These are phyloP conservation scores for Lasioglossum calceatum DNA, from an alignment of 2,888 invertebrate genomes.

Conservation along the genomic window DNA sequence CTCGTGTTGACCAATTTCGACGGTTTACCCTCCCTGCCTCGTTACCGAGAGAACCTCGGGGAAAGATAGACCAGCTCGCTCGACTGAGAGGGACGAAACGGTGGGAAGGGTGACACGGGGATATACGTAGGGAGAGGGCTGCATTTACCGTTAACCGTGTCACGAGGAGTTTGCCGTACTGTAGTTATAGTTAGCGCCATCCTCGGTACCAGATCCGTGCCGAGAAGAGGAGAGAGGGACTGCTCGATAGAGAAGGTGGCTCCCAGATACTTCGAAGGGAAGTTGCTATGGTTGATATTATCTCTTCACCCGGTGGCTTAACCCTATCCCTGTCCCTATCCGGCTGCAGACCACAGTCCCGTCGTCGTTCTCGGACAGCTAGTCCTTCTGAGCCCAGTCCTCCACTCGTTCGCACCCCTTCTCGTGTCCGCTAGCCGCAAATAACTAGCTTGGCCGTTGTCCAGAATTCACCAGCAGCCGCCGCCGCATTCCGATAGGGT, in stretches of 20 bases:
- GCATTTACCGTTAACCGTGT: slow-evolving; percentile 65
- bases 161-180: slow-evolving; percentile 62
- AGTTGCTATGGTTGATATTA: slow-evolving; percentile 71
- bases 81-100: slow-evolving; percentile 2
- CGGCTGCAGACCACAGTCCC: slow-evolving; percentile 21
- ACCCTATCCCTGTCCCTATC: slow-evolving; percentile 55
- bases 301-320: slow-evolving; percentile 62
- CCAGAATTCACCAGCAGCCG: slow-evolving; percentile 69
- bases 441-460: slow-evolving; percentile 74
- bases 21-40: slow-evolving; percentile 69
- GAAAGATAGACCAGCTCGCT: slow-evolving; percentile 44
- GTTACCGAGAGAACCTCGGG: slow-evolving; percentile 59
- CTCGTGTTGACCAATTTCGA: slow-evolving; percentile 75
- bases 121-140: slow-evolving; percentile 25
- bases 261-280: slow-evolving; percentile 49
- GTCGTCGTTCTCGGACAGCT: slow-evolving; percentile 44
- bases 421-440: slow-evolving; percentile 59
- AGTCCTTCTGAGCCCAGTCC: slow-evolving; percentile 16
- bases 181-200: slow-evolving; percentile 50
- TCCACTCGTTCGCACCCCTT: slow-evolving; percentile 51
- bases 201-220: slow-evolving; percentile 27
- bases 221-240: slow-evolving; percentile 14
- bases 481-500: slow-evolving; percentile 62
- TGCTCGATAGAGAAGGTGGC: slow-evolving; percentile 27
- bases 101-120: background rate